A percentile compares a stretch with the other conserved stretches of the same genome.
phyloP scores from a whole-genome alignment of 1,140 invertebrate genomes.

The Metopolophium dirhodum region DNA sequence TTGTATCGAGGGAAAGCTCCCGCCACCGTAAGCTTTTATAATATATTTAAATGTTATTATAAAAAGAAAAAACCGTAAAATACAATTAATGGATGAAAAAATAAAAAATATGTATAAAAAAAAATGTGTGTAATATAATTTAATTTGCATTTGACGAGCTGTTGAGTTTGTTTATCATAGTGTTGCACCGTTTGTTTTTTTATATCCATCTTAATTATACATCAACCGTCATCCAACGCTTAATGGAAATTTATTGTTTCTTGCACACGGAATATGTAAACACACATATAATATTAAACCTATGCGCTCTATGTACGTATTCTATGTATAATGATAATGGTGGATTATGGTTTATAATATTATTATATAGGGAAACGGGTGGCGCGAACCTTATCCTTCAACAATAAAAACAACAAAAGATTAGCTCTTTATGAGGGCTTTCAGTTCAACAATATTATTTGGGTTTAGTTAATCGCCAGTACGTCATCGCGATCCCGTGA shows the following conservation, averaged over 20 bases:
- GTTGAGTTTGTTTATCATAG: background rate
- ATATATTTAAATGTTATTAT: background rate
- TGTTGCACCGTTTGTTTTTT: background rate
- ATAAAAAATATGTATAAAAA: background rate
- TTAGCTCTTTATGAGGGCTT: background rate
- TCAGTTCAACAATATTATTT: background rate
- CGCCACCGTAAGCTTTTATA: background rate
- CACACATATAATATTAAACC: background rate
- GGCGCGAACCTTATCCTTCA: background rate
- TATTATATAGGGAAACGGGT: background rate
- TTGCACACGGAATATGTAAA: background rate
- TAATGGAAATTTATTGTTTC: conserved; percentile 33
- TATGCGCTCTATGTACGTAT: background rate
- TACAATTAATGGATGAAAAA: background rate
- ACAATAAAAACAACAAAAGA: background rate
- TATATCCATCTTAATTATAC: background rate
- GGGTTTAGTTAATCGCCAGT: background rate
- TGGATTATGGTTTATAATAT: background rate
- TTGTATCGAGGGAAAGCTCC: background rate
- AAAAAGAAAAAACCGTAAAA: background rate
- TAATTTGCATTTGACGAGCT: conserved; percentile 12
- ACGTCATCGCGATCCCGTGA: background rate
- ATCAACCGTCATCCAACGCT: background rate
- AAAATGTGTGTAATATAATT: background rate
- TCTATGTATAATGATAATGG: background rate